Evolutionary conservation across 1,140 invertebrate genomes (phyloP).

Genomic region (Hetaerina americana): DNA sequence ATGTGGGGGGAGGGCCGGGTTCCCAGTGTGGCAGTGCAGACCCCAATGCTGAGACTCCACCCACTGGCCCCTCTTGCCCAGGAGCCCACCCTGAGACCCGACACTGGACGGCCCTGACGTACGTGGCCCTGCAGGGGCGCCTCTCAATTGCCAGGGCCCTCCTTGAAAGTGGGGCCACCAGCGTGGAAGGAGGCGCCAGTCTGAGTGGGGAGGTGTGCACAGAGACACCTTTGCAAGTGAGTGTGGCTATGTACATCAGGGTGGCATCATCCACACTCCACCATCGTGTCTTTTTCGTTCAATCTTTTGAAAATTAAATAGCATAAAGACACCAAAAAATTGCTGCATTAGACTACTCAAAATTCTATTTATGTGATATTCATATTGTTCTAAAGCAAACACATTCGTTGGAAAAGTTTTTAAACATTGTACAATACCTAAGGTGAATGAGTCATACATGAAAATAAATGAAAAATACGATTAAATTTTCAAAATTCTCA

Average conservation of each 20-base stretch:
- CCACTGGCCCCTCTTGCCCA: conserved; percentile 21
- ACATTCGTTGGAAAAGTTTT: too few relatives aligned
- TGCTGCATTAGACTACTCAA: too few relatives aligned
- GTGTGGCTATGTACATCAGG: background rate
- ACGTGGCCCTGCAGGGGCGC: conserved; percentile 43
- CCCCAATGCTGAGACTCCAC: conserved; percentile 54
- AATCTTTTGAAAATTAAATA: too few relatives aligned
- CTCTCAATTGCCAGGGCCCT: conserved; percentile 44
- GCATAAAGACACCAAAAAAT: too few relatives aligned
- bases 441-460: too few relatives aligned
- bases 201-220: conserved; percentile 71
- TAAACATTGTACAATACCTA: too few relatives aligned
- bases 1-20: conserved; percentile 35
- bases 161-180: conserved; percentile 58
- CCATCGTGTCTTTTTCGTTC: too few relatives aligned
- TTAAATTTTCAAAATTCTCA: too few relatives aligned
- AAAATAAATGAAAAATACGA: too few relatives aligned
- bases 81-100: conserved; percentile 54
- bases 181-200: conserved; percentile 70
- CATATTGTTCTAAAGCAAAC: too few relatives aligned
- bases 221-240: conserved; percentile 68
- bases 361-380: too few relatives aligned
- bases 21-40: conserved; percentile 42
- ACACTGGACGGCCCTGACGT: conserved; percentile 64
- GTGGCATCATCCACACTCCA: too few relatives aligned